Evolutionary conservation across 2,113 vertebrate species (phyloP), one percentile per base, ranked within the genome.

Genomic region (Zosterops borbonicus): DNA sequence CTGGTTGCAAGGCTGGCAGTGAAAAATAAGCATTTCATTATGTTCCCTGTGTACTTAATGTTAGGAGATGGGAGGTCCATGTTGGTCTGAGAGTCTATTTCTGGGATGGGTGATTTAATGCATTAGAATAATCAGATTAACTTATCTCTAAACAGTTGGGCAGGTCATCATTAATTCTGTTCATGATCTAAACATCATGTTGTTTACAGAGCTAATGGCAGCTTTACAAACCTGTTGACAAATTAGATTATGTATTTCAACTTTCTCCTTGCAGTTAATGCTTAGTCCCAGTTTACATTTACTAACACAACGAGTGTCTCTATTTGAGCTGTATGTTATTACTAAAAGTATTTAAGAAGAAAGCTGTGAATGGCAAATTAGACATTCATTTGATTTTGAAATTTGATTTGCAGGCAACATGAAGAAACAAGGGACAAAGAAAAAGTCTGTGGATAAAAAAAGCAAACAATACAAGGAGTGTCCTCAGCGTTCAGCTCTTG

Each of bases 351-450:
- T 14, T 56, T 46, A 55, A 58, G 52, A 70, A 67, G 41, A 67
- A 67, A 44, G 16, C 29, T 53, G 7, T 2, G 4, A 74, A 67
- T 65, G 9, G 15, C 47, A 69, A 77, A 46, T 37, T 41, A 68
- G 83, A 5, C 15, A 70, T 53, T 76, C 3, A 64, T 73, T 94
- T 89, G 47, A 83, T 89, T 94, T 27, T 87, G 82, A 65, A 91
- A 74, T 86, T 68, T 96, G 17, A 96, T n/a, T 98, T 98, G 18
- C 94, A 99, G 99, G 98, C 83, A 99, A 97, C 78, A 96, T 98
- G 67, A 99, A 99, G 97, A 99, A 99, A 94, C 98, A 98, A 95
- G 93, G 78, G 77, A 96, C 96, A 41, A 99, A 99, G 98, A 99
- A 99, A 96, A 99, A 99, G 85, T 97, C 98, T 1, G 97, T 98